Evolutionary conservation across 1,140 invertebrate genomes (phyloP), one percentile per base, ranked within the genome.

Genomic region (Hirudo medicinalis): DNA sequence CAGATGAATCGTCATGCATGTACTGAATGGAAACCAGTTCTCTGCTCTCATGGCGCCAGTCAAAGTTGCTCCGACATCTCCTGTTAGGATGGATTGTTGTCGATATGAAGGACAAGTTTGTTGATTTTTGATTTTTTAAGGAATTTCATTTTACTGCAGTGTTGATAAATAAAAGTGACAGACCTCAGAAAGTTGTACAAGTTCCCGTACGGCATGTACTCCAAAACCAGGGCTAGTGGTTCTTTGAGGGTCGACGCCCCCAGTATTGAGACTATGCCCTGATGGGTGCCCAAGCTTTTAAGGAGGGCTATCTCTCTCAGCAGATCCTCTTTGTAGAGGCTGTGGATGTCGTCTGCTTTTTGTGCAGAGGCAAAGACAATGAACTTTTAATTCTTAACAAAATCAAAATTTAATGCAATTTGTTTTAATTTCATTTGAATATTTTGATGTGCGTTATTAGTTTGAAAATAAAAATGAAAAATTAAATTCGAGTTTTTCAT

Each of bases 301-400:
- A 98, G 97, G 84, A 97, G 91, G 80, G 97, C 94, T 91, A 99
- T 97, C 82, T 99, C 96, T 0, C 91, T 91, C 0, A 97, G 91
- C 53, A 99, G 70, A 54, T 74, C 73, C 22, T 74, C 70, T 55
- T 55, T 60, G 40, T 71, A 68, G 70, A 67, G 36, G 63, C 25
- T 43, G 8, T 57, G 60, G 11, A 72, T 57, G 49, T 69, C 66
- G 19, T 74, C 73, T 74, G 69, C 43, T 49, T 49, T 49, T 49
- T 11, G 3, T 17, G 43, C 9, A 2, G 43, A 49, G 0, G 43
- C 1, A 49, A 9, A 49, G 32, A 49, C 15, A 17, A 49, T 8
- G 43, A 49, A 49, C 15, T 49, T 17, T 49, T 17, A 49, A 49
- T 40, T 40, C 11, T 40, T 40, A 40, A 40, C 4, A 6, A 6